Conservation (phyloP, 53 echinoderm and acorn worm genomes). For the Temnopleurus reevesii region DNA sequence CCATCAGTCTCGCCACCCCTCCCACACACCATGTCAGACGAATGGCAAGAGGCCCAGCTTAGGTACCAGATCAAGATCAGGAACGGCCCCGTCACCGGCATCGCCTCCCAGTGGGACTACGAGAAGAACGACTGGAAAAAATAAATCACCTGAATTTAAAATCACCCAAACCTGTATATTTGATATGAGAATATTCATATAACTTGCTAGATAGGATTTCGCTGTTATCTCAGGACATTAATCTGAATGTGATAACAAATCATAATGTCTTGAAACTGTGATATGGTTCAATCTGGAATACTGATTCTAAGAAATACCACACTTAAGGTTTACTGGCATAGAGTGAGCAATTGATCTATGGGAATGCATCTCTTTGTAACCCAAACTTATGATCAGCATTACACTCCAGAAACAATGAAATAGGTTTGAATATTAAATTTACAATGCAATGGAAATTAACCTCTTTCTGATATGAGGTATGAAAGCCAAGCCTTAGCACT, state of each 20-base stretch:
- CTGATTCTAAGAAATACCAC: no score
- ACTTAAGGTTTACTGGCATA: no score
- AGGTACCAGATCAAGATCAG: slow-evolving; percentile 94
- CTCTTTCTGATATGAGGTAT: not conserved
- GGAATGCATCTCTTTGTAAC: not conserved
- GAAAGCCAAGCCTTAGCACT: not conserved
- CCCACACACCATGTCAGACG: slow-evolving; percentile 77
- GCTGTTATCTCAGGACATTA: slow-evolving; percentile 28
- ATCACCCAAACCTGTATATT: slow-evolving; percentile 27
- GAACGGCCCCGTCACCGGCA: slow-evolving; percentile 88
- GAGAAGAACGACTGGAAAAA: slow-evolving; percentile 98
- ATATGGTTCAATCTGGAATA: not conserved
- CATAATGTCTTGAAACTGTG: not conserved
- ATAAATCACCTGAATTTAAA: slow-evolving; percentile 56
- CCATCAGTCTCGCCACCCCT: slow-evolving; percentile 78
- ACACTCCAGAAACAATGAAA: not conserved
- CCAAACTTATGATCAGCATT: not conserved
- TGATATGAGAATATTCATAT: slow-evolving; percentile 47
- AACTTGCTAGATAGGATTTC: slow-evolving; percentile 42
- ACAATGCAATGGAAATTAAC: not conserved
- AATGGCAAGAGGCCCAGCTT: slow-evolving; percentile 88
- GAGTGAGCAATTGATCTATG: not conserved
- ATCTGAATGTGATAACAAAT: slow-evolving; percentile 7
- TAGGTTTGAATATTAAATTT: not conserved
- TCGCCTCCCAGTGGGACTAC: slow-evolving; percentile 94